Evolutionary conservation across 92 coral and sea anemone genomes (phyloP).

Genomic region (Plumapathes pennacea): DNA sequence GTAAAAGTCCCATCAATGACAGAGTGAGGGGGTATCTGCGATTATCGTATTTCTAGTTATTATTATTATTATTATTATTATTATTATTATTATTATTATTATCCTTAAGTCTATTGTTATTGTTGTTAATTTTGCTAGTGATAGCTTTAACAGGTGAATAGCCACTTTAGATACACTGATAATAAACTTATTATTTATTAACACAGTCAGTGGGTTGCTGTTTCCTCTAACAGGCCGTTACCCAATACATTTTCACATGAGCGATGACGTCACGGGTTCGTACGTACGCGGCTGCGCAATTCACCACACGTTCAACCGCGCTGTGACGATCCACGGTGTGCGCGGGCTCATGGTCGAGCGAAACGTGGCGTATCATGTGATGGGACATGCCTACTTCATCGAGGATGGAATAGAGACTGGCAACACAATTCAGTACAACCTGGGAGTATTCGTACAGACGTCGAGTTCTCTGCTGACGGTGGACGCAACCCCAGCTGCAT

Average conservation of each 20-base stretch:
- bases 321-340: constrained; percentile 92
- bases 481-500: constrained; percentile 89
- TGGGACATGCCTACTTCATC: constrained; percentile 92
- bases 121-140: too few relatives aligned
- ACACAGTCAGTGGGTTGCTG: too few relatives aligned
- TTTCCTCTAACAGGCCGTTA: constrained; percentile 61
- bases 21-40: too few relatives aligned
- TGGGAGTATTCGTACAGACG: constrained; percentile 80
- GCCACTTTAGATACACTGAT: too few relatives aligned
- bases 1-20: too few relatives aligned
- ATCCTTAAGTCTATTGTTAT: too few relatives aligned
- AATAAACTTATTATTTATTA: too few relatives aligned
- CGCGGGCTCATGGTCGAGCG: constrained; percentile 78
- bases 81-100: too few relatives aligned
- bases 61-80: too few relatives aligned
- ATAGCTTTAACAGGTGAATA: too few relatives aligned
- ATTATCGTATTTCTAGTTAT: too few relatives aligned
- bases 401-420: constrained; percentile 95
- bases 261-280: constrained; percentile 86
- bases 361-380: constrained; percentile 81
- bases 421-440: constrained; percentile 84
- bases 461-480: constrained; percentile 76
- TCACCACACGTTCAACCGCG: constrained; percentile 89
- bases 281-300: constrained; percentile 95
- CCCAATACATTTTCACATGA: constrained; percentile 92